Evolutionary conservation across 2,888 invertebrate species (phyloP).

Genomic region (Eupithecia subfuscata): DNA sequence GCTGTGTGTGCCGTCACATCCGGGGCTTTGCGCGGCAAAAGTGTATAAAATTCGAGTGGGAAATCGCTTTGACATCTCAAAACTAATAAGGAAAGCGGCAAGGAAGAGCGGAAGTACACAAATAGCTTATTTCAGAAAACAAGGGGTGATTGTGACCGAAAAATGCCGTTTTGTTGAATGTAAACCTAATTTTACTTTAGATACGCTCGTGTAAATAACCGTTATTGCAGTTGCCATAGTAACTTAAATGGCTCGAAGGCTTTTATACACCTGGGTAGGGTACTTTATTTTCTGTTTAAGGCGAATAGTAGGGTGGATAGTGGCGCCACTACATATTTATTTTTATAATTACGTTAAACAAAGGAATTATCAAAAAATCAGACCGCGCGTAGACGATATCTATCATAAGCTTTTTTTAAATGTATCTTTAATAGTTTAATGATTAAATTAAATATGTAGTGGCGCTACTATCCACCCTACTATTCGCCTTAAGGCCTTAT

Average conservation of each 20-base stretch:
- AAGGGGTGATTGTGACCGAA: conserved; percentile 16
- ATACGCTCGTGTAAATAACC: conserved; percentile 12
- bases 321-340: too few relatives aligned
- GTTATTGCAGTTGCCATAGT: not conserved
- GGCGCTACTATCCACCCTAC: too few relatives aligned
- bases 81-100: conserved; percentile 32
- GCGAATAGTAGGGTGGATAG: too few relatives aligned
- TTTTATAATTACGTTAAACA: too few relatives aligned
- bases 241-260: not conserved
- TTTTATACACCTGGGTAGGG: not conserved
- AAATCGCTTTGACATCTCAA: conserved; percentile 38
- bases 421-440: too few relatives aligned
- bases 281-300: not conserved
- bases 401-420: too few relatives aligned
- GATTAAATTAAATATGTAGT: too few relatives aligned
- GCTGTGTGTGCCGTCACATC: conserved; percentile 16
- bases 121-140: conserved; percentile 31
- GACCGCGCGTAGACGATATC: too few relatives aligned
- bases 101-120: conserved; percentile 19
- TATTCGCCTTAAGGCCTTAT: too few relatives aligned
- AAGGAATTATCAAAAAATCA: too few relatives aligned
- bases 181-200: conserved; percentile 19
- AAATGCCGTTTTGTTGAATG: conserved; percentile 21
- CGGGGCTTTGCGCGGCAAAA: conserved; percentile 27
- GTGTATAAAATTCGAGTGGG: conserved; percentile 28